These are phyloP conservation scores for Montipora cactus DNA, from an alignment of 64 coral and sea anemone species.

Conservation along the genomic window DNA sequence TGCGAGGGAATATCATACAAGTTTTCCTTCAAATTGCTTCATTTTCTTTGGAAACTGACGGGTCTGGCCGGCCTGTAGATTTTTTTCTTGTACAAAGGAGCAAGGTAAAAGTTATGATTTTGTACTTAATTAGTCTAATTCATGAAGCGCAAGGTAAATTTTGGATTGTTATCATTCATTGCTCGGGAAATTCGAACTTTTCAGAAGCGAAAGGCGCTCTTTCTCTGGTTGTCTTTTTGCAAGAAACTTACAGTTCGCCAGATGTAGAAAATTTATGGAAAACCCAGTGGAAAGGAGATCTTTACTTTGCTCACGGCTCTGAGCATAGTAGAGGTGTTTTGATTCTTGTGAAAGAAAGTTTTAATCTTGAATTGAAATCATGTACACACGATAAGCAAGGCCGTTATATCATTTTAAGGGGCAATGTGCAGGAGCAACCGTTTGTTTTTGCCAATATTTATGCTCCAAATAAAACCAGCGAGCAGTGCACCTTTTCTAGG, in stretches of 20 bases:
- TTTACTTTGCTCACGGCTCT: conserved; percentile 30
- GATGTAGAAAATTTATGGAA: conserved; percentile 19
- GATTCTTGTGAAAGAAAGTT: background rate
- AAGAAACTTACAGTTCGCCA: background rate
- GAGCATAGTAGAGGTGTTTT: background rate
- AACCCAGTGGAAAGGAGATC: conserved; percentile 19
- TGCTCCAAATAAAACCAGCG: conserved; percentile 14
- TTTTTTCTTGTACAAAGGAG: too few species aligned
- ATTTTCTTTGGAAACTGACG: too few species aligned
- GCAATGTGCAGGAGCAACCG: conserved; percentile 6
- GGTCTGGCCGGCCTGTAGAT: too few species aligned
- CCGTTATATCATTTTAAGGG: background rate
- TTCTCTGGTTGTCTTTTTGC: background rate
- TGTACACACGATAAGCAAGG: background rate
- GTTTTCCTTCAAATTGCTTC: too few species aligned
- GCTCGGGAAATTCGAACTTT: background rate
- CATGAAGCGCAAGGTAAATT: background rate
- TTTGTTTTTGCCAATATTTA: conserved; percentile 34
- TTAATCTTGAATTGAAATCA: background rate
- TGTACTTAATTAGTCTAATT: background rate
- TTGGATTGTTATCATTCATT: conserved; percentile 24
- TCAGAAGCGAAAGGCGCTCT: background rate
- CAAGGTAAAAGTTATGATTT: background rate
- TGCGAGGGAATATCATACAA: too few species aligned
- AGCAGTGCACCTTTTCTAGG: background rate